Evolutionary conservation across 2,888 invertebrate species (phyloP), one percentile per base, ranked within the genome.

Genomic region (Perdita meconis): DNA sequence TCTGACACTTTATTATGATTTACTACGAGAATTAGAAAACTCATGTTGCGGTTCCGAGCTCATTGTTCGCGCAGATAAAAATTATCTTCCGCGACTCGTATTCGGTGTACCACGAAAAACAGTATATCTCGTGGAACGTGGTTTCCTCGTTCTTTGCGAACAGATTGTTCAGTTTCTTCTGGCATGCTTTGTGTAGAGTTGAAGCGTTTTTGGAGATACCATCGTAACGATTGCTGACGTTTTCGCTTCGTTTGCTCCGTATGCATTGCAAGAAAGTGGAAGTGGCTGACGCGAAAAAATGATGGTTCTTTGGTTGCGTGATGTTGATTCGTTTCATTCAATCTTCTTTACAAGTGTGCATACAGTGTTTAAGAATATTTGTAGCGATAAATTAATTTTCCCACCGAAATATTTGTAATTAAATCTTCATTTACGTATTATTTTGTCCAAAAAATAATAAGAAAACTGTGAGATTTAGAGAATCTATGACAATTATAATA

Each of bases 1-100:
- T 24, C 22, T 30, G 22, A 40, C 60, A 60, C 40, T 59, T 70
- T 51, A 50, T 42, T 57, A 42, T 50, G 66, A 76, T 67, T 67
- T 38, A 50, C 30, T 51, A n/a, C 8, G 12, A 12, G 40, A 19
- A n/a, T 16, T 13, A 16, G 16, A 4, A 8, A 2, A 12, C 13
- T 34, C 19, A 13, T 40, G 24, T 3, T 59, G 24, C 19, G 1
- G 1, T n/a, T 50, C n/a, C 6, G 3, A 4, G 24, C 12, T n/a
- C 16, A 22, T 50, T 70, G 47, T 56, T 38, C 3, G 34, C 40
- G n/a, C 22, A 13, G 51, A 16, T 16, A 16, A 44, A 12, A 44
- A 69, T 68, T 64, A 56, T 53, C n/a, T 51, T 22, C 34, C 6
- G 34, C 12, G 60, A 53, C 24, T 24, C 51, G 36, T 13, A 40